phyloP scores from a whole-genome alignment of 2,113 vertebrate genomes.

The Accipiter cooperii region DNA sequence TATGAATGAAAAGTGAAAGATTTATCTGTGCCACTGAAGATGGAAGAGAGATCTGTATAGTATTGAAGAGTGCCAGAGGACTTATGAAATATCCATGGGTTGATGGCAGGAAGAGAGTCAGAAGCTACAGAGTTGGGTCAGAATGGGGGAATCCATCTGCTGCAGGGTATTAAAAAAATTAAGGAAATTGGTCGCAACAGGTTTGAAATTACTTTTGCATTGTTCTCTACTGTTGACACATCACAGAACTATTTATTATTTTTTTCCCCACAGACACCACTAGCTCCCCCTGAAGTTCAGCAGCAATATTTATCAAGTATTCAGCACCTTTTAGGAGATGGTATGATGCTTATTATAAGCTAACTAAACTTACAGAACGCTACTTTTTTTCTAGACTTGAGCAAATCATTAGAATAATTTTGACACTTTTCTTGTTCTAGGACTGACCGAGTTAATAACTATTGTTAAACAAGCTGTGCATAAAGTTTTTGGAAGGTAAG shows the following conservation, averaged over 20 bases:
- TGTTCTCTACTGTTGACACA: not conserved
- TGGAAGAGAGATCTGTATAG: not conserved
- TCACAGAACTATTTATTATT: not conserved
- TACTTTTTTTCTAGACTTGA: not conserved
- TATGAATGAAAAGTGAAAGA: not conserved
- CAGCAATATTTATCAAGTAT: constrained; percentile 98
- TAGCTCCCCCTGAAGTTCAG: constrained; percentile 93
- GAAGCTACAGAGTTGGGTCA: not conserved
- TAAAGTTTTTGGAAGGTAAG: constrained; percentile 85
- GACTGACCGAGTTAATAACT: constrained; percentile 86
- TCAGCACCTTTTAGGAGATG: constrained; percentile 94
- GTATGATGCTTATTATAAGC: constrained; percentile 66
- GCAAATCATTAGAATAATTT: not conserved
- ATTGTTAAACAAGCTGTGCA: constrained; percentile 91
- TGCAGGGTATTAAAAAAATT: not conserved
- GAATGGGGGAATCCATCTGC: not conserved
- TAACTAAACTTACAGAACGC: not conserved
- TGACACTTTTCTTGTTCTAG: constrained; percentile 62
- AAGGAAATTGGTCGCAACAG: not conserved
- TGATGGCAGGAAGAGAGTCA: not conserved
- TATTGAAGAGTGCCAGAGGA: not conserved
- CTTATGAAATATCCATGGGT: not conserved
- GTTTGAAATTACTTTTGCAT: not conserved
- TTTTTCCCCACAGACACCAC: constrained; percentile 70
- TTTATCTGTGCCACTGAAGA: not conserved